These are phyloP conservation scores for Pangasius djambal DNA, from an alignment of 2,797 vertebrate genomes.

Conservation along the genomic window DNA sequence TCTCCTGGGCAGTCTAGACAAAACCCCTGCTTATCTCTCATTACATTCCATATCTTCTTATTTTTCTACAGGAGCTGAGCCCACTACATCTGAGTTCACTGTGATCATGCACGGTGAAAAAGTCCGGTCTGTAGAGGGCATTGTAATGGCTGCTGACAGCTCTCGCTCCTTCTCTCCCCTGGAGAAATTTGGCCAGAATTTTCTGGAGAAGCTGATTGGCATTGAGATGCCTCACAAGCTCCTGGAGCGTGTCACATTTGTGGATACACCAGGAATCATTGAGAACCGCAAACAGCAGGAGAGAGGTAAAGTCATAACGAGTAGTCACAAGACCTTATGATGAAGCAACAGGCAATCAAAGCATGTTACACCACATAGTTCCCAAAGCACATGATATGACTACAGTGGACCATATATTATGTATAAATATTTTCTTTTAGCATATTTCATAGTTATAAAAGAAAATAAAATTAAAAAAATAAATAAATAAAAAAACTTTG, in stretches of 20 bases:
- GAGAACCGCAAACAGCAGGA: conserved; percentile 99
- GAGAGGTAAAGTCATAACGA: conserved; percentile 79
- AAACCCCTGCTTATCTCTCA: neutral
- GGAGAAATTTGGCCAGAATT: conserved; percentile 98
- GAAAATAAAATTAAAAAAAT: neutral
- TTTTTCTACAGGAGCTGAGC: conserved; percentile 86
- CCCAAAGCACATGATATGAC: neutral
- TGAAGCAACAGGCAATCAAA: neutral
- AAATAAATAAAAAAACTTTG: neutral
- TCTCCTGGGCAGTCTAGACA: neutral
- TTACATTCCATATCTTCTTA: neutral
- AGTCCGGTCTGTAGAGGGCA: conserved; percentile 95
- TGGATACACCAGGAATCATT: conserved; percentile 97
- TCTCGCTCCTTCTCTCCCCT: conserved; percentile 93
- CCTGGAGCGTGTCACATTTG: conserved; percentile 93
- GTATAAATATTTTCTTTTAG: neutral
- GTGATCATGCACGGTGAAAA: conserved; percentile 98
- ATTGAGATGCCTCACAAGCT: conserved; percentile 98
- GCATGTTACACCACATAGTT: neutral
- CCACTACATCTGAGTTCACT: conserved; percentile 98
- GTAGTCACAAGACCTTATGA: neutral
- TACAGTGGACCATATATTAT: neutral
- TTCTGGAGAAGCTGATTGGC: conserved; percentile 95
- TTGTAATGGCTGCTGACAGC: conserved; percentile 98
- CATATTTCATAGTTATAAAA: neutral